A percentile compares a stretch with the other conserved stretches of the same genome.
phyloP scores from a whole-genome alignment of 1,140 invertebrate genomes.

The Agrypnia vestita region DNA sequence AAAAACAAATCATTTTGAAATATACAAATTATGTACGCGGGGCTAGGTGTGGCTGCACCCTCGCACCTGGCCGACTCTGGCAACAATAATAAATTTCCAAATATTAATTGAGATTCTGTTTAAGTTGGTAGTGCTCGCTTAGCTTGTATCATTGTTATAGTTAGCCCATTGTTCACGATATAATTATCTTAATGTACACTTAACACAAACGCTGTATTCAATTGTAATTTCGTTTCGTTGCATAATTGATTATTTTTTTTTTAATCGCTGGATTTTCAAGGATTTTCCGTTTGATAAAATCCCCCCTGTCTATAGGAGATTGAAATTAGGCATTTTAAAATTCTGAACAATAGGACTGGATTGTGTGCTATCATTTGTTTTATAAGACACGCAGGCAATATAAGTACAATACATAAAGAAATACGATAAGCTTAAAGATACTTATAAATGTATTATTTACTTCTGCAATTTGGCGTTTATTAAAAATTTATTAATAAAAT shows the following conservation, averaged over 20 bases:
- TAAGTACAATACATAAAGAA: no score
- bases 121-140: background rate
- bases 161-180: constrained; percentile 24
- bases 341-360: constrained; percentile 2
- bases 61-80: background rate
- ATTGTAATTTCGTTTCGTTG: constrained; percentile 18
- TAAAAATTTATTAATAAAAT: no score
- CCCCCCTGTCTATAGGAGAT: background rate
- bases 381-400: no score
- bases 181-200: constrained; percentile 17
- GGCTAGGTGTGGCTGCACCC: background rate
- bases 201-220: constrained; percentile 8
- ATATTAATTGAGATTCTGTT: constrained; percentile 20
- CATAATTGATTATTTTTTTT: constrained; percentile 24
- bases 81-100: constrained; percentile 3
- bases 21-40: background rate
- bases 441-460: no score
- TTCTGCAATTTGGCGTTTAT: no score
- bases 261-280: constrained; percentile 24
- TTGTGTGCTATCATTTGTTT: no score
- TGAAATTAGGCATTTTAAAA: constrained; percentile 23
- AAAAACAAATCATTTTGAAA: no score
- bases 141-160: constrained; percentile 31
- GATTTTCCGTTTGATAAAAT: background rate
- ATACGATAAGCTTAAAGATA: no score